Evolutionary conservation across 2,797 vertebrate genomes (phyloP).

Genomic region (Sebastes kiyomatsui): DNA sequence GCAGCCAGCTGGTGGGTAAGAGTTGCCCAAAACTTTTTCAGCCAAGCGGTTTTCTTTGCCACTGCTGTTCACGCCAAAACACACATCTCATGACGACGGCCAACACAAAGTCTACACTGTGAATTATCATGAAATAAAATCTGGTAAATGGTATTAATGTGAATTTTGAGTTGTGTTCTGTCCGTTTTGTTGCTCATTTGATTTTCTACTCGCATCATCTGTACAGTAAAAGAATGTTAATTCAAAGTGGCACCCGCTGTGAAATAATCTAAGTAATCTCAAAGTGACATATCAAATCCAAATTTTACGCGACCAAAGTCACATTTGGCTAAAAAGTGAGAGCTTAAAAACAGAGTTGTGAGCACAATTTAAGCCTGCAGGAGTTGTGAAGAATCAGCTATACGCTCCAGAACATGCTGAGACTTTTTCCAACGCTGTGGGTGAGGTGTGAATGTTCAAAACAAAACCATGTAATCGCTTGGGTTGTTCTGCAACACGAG

Average conservation of each 20-base stretch:
- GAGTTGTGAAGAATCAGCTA: conserved; percentile 24
- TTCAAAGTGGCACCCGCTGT: background rate
- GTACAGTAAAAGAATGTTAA: background rate
- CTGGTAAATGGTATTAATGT: background rate
- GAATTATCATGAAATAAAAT: conserved; percentile 12
- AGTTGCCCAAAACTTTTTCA: conserved; percentile 50
- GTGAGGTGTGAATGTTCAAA: conserved; percentile 24
- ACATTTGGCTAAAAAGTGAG: conserved; percentile 30
- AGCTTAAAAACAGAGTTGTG: conserved; percentile 8
- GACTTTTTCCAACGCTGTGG: conserved; percentile 13
- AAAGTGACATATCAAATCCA: background rate
- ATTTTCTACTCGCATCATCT: background rate
- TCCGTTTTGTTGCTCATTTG: background rate
- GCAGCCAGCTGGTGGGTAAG: conserved; percentile 61
- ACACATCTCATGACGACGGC: conserved; percentile 43
- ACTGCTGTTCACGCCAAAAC: conserved; percentile 47
- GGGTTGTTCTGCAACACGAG: conserved; percentile 13
- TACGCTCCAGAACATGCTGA: conserved; percentile 42
- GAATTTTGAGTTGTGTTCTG: background rate
- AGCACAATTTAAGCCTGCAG: conserved; percentile 1
- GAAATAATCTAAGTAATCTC: conserved; percentile 25
- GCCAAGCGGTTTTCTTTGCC: conserved; percentile 50
- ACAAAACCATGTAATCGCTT: conserved; percentile 27
- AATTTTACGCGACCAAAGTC: conserved; percentile 19
- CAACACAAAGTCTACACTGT: conserved; percentile 14